Conservation (phyloP, 1,140 invertebrate genomes). For the Paraescarpia echinospica region DNA sequence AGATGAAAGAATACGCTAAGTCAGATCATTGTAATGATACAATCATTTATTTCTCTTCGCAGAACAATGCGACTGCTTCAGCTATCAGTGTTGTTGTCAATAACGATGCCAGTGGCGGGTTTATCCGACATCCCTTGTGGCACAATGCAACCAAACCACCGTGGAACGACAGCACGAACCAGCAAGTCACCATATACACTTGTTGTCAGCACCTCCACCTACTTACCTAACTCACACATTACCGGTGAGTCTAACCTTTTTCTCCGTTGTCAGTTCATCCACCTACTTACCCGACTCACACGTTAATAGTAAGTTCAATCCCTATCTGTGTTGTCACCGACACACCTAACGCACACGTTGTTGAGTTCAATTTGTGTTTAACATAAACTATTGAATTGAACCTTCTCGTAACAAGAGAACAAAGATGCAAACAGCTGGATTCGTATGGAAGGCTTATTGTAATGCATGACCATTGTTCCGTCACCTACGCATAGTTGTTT, state of each 20-base stretch:
- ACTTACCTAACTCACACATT: not conserved
- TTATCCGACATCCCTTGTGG: not conserved
- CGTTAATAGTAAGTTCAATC: no score
- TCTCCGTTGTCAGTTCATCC: no score
- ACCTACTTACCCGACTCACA: no score
- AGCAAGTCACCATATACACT: not conserved
- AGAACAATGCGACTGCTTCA: not conserved
- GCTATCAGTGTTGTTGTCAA: not conserved
- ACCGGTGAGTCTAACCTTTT: not conserved
- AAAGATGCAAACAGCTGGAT: not conserved
- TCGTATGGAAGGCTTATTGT: no score
- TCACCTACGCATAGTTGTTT: no score
- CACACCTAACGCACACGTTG: no score
- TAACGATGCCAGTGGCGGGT: not conserved
- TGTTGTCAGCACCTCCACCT: not conserved
- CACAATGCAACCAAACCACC: not conserved
- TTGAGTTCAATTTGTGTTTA: no score
- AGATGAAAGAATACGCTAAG: not conserved
- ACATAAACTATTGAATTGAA: not conserved
- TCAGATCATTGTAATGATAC: not conserved
- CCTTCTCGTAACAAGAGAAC: not conserved
- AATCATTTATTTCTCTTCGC: not conserved
- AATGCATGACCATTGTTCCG: no score
- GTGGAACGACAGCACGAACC: not conserved
- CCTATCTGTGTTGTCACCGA: no score